Evolutionary conservation across 2,797 vertebrate genomes (phyloP).

Genomic region (Syngnathus rostellatus): DNA sequence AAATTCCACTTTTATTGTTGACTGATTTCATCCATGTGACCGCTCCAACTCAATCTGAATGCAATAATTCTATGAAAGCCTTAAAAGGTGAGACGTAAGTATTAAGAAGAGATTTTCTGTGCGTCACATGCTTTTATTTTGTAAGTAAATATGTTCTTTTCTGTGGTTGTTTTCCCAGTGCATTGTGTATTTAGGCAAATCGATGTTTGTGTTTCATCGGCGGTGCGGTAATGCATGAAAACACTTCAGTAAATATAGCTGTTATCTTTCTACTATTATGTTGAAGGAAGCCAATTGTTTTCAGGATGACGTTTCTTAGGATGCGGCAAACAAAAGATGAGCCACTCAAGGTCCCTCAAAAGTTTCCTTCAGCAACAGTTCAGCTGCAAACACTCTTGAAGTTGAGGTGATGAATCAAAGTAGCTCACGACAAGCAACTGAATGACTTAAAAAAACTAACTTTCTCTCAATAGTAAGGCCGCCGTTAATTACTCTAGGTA

Average conservation of each 20-base stretch:
- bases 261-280: constrained; percentile 56
- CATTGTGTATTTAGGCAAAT: constrained; percentile 44
- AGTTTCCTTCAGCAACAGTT: constrained; percentile 35
- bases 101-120: constrained; percentile 17
- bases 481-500: constrained; percentile 53
- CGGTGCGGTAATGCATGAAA: constrained; percentile 54
- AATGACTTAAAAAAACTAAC: constrained; percentile 35
- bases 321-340: constrained; percentile 37
- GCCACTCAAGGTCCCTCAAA: constrained; percentile 34
- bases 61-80: not conserved
- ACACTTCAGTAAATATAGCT: constrained; percentile 61
- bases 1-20: not conserved
- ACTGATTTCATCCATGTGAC: constrained; percentile 5
- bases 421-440: constrained; percentile 28
- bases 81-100: constrained; percentile 12
- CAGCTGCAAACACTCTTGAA: constrained; percentile 37
- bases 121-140: constrained; percentile 4
- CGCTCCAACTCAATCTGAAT: not conserved
- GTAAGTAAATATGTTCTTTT: not conserved
- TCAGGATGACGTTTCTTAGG: constrained; percentile 47
- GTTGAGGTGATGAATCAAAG: constrained; percentile 41
- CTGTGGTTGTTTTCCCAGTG: constrained; percentile 16
- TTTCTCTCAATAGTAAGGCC: constrained; percentile 46
- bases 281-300: constrained; percentile 51
- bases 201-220: constrained; percentile 44